Percentiles rank a stretch among this genome's conserved stretches.
Conservation (phyloP, 2,888 invertebrate genomes). For the Cheilosia soror region DNA sequence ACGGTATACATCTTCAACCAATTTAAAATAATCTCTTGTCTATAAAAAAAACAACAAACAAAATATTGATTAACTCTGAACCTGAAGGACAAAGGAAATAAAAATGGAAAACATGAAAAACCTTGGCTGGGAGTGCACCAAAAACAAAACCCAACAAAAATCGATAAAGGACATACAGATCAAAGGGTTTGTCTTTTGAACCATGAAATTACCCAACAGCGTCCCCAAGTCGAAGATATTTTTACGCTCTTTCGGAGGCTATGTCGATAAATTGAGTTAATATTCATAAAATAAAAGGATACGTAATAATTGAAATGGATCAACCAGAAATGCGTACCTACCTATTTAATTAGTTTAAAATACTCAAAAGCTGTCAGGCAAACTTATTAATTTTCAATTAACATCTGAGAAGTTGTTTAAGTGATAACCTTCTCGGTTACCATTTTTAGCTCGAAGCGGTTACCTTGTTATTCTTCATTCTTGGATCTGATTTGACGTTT, state of each 20-base stretch:
- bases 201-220: slow-evolving; percentile 54
- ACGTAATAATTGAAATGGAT: slow-evolving; percentile 18
- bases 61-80: slow-evolving; percentile 51
- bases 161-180: slow-evolving; percentile 59
- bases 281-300: slow-evolving; percentile 3
- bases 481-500: no score
- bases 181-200: slow-evolving; percentile 58
- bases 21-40: slow-evolving; percentile 26
- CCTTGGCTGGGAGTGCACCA: background rate
- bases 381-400: no score
- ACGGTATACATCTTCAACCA: background rate
- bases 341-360: no score
- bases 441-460: no score
- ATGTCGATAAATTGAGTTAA: slow-evolving; percentile 31
- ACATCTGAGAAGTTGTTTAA: no score
- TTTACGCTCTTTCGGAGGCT: background rate
- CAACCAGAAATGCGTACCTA: no score
- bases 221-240: slow-evolving; percentile 24
- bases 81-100: slow-evolving; percentile 43
- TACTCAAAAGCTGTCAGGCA: no score
- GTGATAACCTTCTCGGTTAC: no score
- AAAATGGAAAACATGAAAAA: slow-evolving; percentile 9
- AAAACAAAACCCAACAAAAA: slow-evolving; percentile 40
- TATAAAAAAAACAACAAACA: slow-evolving; percentile 6
- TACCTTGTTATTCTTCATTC: no score